A percentile compares a stretch with the other conserved stretches of the same genome.
These are phyloP conservation scores for Platalea minor DNA, from an alignment of 2,797 vertebrate genomes.

Conservation along the genomic window DNA sequence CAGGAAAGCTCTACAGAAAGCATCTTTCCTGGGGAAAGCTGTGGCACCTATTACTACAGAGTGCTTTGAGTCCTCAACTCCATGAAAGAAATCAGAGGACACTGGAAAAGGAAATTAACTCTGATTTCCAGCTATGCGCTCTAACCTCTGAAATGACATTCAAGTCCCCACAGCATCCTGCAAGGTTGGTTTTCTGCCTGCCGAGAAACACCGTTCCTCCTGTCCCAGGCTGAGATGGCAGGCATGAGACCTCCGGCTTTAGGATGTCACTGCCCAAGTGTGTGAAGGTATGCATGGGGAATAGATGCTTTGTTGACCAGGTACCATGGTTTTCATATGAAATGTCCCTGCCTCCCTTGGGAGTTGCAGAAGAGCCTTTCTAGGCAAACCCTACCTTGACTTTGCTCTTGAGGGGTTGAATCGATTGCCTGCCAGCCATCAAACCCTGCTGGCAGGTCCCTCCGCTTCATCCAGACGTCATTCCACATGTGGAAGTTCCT, in stretches of 20 bases:
- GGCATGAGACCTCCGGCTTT: neutral
- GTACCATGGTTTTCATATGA: neutral
- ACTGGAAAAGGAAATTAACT: neutral
- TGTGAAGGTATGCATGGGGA: accelerated
- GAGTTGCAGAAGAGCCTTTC: neutral
- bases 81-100: neutral
- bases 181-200: neutral
- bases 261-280: neutral
- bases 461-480: conserved; percentile 71
- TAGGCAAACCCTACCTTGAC: conserved; percentile 60
- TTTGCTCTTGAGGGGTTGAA: conserved; percentile 71
- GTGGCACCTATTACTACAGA: neutral
- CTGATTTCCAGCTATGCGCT: neutral
- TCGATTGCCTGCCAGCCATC: conserved; percentile 74
- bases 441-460: conserved; percentile 55
- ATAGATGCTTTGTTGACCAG: neutral
- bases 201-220: neutral
- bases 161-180: neutral
- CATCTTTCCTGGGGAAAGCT: neutral
- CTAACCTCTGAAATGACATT: neutral
- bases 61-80: neutral
- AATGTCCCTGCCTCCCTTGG: neutral
- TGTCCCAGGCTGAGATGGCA: neutral
- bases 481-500: conserved; percentile 78
- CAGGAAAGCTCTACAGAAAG: neutral